These are phyloP conservation scores for Cotesia typhae DNA, from an alignment of 1,140 invertebrate genomes.

Conservation along the genomic window DNA sequence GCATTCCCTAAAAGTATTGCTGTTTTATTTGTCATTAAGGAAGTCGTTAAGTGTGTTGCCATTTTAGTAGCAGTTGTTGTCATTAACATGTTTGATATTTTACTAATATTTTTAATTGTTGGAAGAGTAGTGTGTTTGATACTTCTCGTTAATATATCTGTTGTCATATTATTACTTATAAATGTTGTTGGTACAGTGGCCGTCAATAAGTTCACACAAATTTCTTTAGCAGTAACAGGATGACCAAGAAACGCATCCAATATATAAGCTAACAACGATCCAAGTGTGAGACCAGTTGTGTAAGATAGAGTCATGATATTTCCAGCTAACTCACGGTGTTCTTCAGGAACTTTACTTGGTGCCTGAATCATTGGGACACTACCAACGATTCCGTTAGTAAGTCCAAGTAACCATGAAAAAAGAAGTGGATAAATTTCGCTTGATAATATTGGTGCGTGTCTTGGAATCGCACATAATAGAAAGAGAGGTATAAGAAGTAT, in stretches of 20 bases:
- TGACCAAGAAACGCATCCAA: slow-evolving; percentile 78
- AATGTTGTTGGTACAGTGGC: slow-evolving; percentile 25
- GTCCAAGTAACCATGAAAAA: slow-evolving; percentile 79
- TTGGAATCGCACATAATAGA: slow-evolving; percentile 80
- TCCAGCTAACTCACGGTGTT: slow-evolving; percentile 80
- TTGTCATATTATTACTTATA: slow-evolving; percentile 38
- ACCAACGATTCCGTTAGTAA: slow-evolving; percentile 87
- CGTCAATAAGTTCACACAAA: slow-evolving; percentile 47
- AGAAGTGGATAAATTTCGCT: slow-evolving; percentile 76
- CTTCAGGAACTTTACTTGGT: slow-evolving; percentile 80
- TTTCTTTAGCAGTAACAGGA: slow-evolving; percentile 56
- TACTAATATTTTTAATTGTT: slow-evolving; percentile 45
- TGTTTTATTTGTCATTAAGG: slow-evolving; percentile 47
- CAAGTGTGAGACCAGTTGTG: slow-evolving; percentile 83
- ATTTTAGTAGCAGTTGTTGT: slow-evolving; percentile 46
- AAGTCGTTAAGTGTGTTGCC: slow-evolving; percentile 43
- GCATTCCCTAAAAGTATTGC: background rate
- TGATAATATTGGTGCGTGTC: slow-evolving; percentile 75
- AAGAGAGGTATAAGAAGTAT: slow-evolving; percentile 82
- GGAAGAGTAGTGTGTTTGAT: slow-evolving; percentile 46
- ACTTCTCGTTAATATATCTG: slow-evolving; percentile 42
- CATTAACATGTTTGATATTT: slow-evolving; percentile 39
- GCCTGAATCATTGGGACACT: slow-evolving; percentile 92
- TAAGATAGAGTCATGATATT: slow-evolving; percentile 95
- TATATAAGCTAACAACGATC: slow-evolving; percentile 83